phyloP scores from a whole-genome alignment of 2,888 invertebrate genomes.

The Dasysyrphus albostriatus region DNA sequence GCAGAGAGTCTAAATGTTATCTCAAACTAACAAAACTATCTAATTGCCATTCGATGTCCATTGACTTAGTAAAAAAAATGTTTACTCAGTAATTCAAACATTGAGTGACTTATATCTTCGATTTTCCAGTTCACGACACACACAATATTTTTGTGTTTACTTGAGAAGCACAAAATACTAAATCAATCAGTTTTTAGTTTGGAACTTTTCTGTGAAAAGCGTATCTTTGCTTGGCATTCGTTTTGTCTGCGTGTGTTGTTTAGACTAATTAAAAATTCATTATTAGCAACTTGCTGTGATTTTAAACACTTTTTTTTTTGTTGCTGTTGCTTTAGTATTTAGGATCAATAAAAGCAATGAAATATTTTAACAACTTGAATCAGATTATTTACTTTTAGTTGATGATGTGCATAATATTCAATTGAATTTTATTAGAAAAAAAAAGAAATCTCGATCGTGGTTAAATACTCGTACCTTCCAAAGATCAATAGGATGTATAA shows the following conservation, averaged over 20 bases:
- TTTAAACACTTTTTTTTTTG: constrained; percentile 50
- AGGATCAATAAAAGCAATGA: constrained; percentile 22
- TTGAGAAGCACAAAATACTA: constrained; percentile 3
- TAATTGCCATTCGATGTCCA: constrained; percentile 62
- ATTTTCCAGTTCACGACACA: constrained; percentile 31
- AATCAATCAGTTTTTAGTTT: constrained; percentile 54
- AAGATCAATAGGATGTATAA: constrained; percentile 23
- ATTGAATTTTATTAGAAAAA: background rate
- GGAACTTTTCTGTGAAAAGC: constrained; percentile 37
- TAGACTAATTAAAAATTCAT: constrained; percentile 62
- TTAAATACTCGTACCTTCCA: background rate
- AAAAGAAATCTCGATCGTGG: background rate
- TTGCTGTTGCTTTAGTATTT: background rate
- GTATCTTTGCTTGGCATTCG: background rate
- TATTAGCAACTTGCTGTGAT: constrained; percentile 48
- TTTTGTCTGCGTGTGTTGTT: constrained; percentile 35
- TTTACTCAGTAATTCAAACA: constrained; percentile 13
- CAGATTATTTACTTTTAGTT: constrained; percentile 14
- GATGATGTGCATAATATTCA: background rate
- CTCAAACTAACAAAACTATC: constrained; percentile 26
- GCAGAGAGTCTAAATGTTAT: background rate
- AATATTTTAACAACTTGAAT: constrained; percentile 34
- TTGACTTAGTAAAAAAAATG: constrained; percentile 29
- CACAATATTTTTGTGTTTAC: background rate
- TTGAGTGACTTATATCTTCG: constrained; percentile 41